Conservation (phyloP, 2,888 invertebrate species). For the Drosophila fungiperda region DNA sequence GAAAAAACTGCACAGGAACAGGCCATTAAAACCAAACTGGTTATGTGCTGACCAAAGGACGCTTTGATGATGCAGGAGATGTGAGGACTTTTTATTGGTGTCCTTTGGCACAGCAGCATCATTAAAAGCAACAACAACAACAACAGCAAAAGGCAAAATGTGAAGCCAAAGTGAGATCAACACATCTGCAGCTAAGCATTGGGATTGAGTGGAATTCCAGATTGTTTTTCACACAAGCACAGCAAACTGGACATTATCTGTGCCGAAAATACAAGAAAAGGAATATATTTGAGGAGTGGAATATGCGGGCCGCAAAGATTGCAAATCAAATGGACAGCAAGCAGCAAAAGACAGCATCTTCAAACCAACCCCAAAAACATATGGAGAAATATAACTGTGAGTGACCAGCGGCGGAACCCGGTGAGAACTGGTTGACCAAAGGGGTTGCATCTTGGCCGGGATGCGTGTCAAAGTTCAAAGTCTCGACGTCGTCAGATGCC, state of each 20-base stretch:
- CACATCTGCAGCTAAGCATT: conserved; percentile 33
- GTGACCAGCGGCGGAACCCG: conserved; percentile 58
- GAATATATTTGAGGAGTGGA: conserved; percentile 18
- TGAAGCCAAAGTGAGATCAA: conserved; percentile 36
- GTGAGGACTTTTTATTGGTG: conserved; percentile 77
- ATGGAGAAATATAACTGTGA: conserved; percentile 16
- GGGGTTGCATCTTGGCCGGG: conserved; percentile 72
- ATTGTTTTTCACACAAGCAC: conserved; percentile 27
- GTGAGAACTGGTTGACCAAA: conserved; percentile 64
- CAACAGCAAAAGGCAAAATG: conserved; percentile 1
- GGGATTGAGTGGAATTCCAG: conserved; percentile 16
- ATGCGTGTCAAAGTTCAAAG: conserved; percentile 76
- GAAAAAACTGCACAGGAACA: conserved; percentile 7
- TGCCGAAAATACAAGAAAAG: conserved; percentile 57
- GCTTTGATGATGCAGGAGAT: conserved; percentile 34
- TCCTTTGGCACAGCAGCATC: conserved; percentile 70
- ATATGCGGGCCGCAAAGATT: conserved; percentile 67
- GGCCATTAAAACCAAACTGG: conserved; percentile 41
- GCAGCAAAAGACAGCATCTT: conserved; percentile 45
- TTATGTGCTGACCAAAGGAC: conserved; percentile 17
- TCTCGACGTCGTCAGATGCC: conserved; percentile 40
- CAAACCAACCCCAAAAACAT: conserved; percentile 52
- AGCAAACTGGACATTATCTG: conserved; percentile 76
- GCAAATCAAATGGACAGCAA: conserved; percentile 57
- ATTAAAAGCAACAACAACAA: conserved; percentile 27